Base-by-base conservation (phyloP, 2,113 vertebrate species). In the Notothenia coriiceps region DNA sequence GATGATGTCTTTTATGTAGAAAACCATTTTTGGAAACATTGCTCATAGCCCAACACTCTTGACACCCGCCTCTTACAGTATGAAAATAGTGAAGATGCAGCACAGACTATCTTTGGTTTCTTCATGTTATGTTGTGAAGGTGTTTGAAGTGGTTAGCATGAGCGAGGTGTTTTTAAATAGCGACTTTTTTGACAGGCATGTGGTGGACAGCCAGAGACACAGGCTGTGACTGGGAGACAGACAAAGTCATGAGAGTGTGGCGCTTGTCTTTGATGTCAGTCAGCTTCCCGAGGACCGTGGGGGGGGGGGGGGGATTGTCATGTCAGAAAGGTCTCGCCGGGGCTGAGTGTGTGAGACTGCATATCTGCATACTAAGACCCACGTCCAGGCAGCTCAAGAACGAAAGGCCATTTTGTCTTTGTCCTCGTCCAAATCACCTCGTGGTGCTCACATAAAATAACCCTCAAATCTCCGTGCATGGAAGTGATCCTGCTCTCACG, bases 231-330 rank as follows among this genome's bases (percentile, higher is more conserved):
- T 62, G 80, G 61, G 57, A 74, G 74, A 49, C 65, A 65, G 78
- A 76, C 87, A 70, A 77, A 81, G 89, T 86, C 91, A 92, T 86
- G 78, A 91, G 85, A 86, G 79, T 50, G 57, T 79, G 59, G 78
- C 33, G 29, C 73, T 79, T 60, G 68, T 87, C 86, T 92, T 77
- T 89, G 79, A 91, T 89, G 78, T 86, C 60, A 62, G 62, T 51
- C 66, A 68, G 79, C 63, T 75, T 79, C 44, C 43, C 2, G 50
- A 75, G 47, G 78, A 70, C 77, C 20, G 3, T 12, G 62, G 79
- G 77, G 80, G 51, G 85, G 65, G 84, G 84, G 84, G 68, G 70
- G 68, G 79, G 79, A 87, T 79, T 86, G 79, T 67, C 3, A 35
- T 76, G 86, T 85, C 85, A 79, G 85, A 89, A 82, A 72, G 82